A percentile compares a stretch with the other conserved stretches of the same genome.
Conservation (phyloP, 2,888 invertebrate species). For the Parochlus steinenii region DNA sequence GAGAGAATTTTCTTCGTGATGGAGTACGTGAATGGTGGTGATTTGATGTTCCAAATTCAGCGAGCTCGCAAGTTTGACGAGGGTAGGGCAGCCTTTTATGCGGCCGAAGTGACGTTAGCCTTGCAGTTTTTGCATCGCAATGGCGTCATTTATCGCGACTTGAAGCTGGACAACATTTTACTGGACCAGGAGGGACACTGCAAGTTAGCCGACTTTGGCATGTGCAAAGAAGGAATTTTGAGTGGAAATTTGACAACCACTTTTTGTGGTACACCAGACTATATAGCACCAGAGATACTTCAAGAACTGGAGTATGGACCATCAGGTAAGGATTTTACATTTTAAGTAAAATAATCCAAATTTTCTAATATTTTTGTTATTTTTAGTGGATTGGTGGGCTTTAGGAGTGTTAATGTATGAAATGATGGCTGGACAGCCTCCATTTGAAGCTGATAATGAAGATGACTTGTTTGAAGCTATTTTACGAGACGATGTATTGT, state of each 20-base stretch:
- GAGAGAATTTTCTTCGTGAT: slow-evolving; percentile 26
- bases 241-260: slow-evolving; percentile 85
- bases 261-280: slow-evolving; percentile 99
- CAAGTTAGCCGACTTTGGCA: slow-evolving; percentile 90
- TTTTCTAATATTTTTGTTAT: too few species aligned
- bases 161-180: slow-evolving; percentile 96
- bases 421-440: slow-evolving; percentile 99
- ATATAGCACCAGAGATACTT: slow-evolving; percentile 95
- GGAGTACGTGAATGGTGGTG: slow-evolving; percentile 83
- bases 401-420: slow-evolving; percentile 96
- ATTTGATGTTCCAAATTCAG: slow-evolving; percentile 99
- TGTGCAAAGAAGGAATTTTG: slow-evolving; percentile 65
- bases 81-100: slow-evolving; percentile 81
- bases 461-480: slow-evolving; percentile 98
- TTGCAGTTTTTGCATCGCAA: slow-evolving; percentile 92
- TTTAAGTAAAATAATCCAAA: too few species aligned
- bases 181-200: slow-evolving; percentile 91
- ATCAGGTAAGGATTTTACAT: too few species aligned
- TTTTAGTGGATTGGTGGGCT: slow-evolving; percentile 98
- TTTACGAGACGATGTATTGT: slow-evolving; percentile 93
- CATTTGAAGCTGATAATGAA: slow-evolving; percentile 99
- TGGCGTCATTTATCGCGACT: slow-evolving; percentile 96
- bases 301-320: slow-evolving; percentile 85
- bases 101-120: slow-evolving; percentile 95
- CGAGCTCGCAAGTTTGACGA: slow-evolving; percentile 96